Evolutionary conservation across 2,888 invertebrate species (phyloP), one percentile per base, ranked within the genome.

Genomic region (Oeneis ivallda): DNA sequence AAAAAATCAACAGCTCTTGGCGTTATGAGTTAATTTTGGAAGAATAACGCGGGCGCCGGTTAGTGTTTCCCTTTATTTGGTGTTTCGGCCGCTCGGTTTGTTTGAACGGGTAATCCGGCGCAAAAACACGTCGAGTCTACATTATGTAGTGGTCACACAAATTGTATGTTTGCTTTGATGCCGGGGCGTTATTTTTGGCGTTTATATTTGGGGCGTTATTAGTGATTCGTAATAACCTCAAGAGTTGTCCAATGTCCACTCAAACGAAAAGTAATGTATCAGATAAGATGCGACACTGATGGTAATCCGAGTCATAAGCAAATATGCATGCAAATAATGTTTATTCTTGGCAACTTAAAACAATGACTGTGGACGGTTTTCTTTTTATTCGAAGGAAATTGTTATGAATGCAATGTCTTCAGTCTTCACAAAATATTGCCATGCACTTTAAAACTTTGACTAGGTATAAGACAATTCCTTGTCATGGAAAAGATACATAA

Each of bases 1-100:
- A 86, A 87, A 87, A 86, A 86, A 84, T 85, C 86, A 85, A 87
- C 82, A 83, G 82, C 86, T 84, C 86, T 87, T 86, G 86, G 86
- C 85, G 86, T 89, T 91, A 90, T 90, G 92, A 90, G 92, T 92
- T 91, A 92, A 92, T 92, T 91, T 89, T 85, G 89, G 86, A 91
- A 89, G 89, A 90, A 87, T 89, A 89, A 91, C 86, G 89, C 85
- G 82, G 76, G 77, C 79, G 84, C 79, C 77, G 84, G 89, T 87
- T 87, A 86, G 84, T 85, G 82, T 86, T 86, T 84, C 83, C 85
- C 85, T 89, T 89, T 91, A 87, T 90, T 90, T 89, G 85, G 85
- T 81, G 84, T 85, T 85, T 81, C 83, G 83, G 84, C 81, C 83
- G 83, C 80, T 83, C 79, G 83, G 87, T 88, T 89, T 89, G 85